phyloP scores from a whole-genome alignment of 92 coral and sea anemone species.

The Blastomussa wellsi region DNA sequence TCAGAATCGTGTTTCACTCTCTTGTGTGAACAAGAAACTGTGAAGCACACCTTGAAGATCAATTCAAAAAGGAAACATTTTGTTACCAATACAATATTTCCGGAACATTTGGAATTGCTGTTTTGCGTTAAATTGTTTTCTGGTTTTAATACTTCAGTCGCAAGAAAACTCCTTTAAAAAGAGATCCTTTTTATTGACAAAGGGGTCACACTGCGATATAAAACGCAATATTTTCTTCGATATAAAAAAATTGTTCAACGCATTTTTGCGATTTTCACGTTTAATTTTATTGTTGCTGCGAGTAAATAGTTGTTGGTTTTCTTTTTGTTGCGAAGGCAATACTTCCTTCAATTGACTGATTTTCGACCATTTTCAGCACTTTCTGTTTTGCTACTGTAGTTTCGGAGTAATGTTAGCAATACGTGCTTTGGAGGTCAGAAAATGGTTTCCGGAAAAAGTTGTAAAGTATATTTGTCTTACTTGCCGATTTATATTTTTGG shows the following conservation, averaged over 20 bases:
- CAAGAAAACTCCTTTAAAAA: not conserved
- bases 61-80: slow-evolving; percentile 11
- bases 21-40: not conserved
- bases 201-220: not conserved
- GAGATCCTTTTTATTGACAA: not conserved
- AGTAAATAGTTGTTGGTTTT: not conserved
- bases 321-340: slow-evolving; percentile 1
- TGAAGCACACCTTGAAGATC: slow-evolving; percentile 1
- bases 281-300: not conserved
- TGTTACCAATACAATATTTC: slow-evolving; percentile 3
- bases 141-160: not conserved
- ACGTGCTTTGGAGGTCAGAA: not conserved
- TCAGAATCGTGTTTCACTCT: not conserved
- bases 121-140: not conserved
- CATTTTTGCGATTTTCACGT: not conserved
- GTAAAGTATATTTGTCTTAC: not conserved
- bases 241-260: not conserved
- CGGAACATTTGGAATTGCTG: slow-evolving; percentile 15
- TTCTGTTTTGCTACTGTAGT: slow-evolving; percentile 1
- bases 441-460: slow-evolving; percentile 2
- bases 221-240: not conserved
- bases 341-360: not conserved
- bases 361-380: not conserved
- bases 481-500: not conserved
- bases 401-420: not conserved